These are phyloP conservation scores for Ctenoplectra terminalis DNA, from an alignment of 1,140 invertebrate species.

Conservation along the genomic window DNA sequence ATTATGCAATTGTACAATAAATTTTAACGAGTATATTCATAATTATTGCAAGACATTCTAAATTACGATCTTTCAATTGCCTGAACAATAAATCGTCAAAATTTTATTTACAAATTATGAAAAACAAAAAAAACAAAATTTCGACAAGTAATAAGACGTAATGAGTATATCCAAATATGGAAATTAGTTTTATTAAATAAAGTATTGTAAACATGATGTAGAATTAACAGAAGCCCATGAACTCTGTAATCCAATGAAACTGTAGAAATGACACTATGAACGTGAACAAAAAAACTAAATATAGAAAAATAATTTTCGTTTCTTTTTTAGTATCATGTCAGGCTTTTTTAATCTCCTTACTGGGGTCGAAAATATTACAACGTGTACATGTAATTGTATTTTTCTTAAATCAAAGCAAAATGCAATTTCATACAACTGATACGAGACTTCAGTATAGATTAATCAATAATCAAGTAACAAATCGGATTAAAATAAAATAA, in stretches of 20 bases:
- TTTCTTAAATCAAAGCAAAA: slow-evolving; percentile 32
- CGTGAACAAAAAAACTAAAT: slow-evolving; percentile 28
- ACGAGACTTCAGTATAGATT: slow-evolving; percentile 33
- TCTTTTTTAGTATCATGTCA: slow-evolving; percentile 3
- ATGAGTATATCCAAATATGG: not conserved
- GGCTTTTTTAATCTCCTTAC: not conserved
- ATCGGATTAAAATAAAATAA: slow-evolving; percentile 21
- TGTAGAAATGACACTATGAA: not conserved
- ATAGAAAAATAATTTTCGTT: slow-evolving; percentile 39
- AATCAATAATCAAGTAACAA: slow-evolving; percentile 48
- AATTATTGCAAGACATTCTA: not conserved
- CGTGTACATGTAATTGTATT: not conserved
- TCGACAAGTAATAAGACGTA: slow-evolving; percentile 17
- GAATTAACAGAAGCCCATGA: slow-evolving; percentile 4
- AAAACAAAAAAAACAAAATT: too few species aligned
- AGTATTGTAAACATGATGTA: slow-evolving; percentile 7
- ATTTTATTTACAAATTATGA: not conserved
- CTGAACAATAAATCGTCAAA: not conserved
- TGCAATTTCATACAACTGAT: slow-evolving; percentile 31
- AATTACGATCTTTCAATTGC: not conserved
- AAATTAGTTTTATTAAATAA: slow-evolving; percentile 33
- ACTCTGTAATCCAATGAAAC: slow-evolving; percentile 19
- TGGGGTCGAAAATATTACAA: slow-evolving; percentile 4
- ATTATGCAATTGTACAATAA: slow-evolving; percentile 2
- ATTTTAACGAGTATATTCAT: slow-evolving; percentile 20